These are phyloP conservation scores for Rhadinocentrus ornatus DNA, from an alignment of 2,797 vertebrate species.

Conservation along the genomic window DNA sequence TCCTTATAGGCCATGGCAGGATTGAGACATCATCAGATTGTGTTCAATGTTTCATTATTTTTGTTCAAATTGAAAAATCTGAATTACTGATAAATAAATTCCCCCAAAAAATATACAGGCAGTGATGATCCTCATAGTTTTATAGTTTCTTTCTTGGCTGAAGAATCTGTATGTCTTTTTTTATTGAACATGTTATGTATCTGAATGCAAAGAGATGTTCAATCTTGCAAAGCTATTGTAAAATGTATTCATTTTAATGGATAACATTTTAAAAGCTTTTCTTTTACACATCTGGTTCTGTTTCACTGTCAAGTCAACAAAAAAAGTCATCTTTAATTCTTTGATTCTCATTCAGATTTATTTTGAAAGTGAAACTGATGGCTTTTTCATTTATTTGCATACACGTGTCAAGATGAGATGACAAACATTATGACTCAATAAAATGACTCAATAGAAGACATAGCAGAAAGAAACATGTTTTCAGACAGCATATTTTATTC, in stretches of 20 bases:
- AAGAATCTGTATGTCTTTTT: neutral
- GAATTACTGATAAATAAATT: neutral
- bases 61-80: slow-evolving; percentile 5
- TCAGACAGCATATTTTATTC: slow-evolving; percentile 50
- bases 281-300: neutral
- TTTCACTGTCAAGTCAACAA: slow-evolving; percentile 1
- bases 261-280: no score
- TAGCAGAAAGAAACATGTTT: slow-evolving; percentile 26
- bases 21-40: neutral
- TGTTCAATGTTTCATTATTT: neutral
- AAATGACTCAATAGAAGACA: slow-evolving; percentile 33
- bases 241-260: no score
- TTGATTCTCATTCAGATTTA: slow-evolving; percentile 19
- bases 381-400: slow-evolving; percentile 30
- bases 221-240: slow-evolving; percentile 6
- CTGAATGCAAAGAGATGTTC: neutral
- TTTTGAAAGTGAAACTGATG: slow-evolving; percentile 9
- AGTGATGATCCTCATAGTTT: neutral
- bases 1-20: neutral
- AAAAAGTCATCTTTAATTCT: neutral
- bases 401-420: slow-evolving; percentile 30
- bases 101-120: neutral
- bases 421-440: slow-evolving; percentile 12
- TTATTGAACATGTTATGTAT: slow-evolving; percentile 1
- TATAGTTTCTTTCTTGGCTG: neutral